Evolutionary conservation across 2,113 vertebrate species (phyloP), one percentile per base, ranked within the genome.

Genomic region (Leiothrix lutea): DNA sequence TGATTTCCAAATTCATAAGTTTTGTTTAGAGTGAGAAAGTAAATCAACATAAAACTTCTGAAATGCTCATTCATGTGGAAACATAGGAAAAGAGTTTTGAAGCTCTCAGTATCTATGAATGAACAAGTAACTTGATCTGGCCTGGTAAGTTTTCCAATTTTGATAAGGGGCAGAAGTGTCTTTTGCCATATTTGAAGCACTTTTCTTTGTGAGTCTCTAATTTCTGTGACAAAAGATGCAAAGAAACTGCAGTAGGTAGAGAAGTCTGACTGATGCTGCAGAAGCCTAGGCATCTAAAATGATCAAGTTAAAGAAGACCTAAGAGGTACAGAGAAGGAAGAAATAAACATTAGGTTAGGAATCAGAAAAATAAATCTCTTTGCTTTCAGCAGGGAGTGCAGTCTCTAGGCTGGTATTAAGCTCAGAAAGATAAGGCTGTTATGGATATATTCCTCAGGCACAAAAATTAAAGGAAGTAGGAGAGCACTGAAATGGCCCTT

Each of bases 341-440:
- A 94, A 96, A 95, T 94, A 92, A 96, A 95, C 88, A 94, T 89
- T 77, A 86, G 53, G 22, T 90, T 90, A 70, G 50, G 66, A 94
- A 95, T 92, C 95, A 88, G 61, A 90, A 38, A 94, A 94, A 90
- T 91, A 95, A 91, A 95, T 92, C 92, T 96, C 74, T 97, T 44
- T 92, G 80, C 90, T 94, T 97, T 96, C 96, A 96, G 94, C 95
- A 93, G 95, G 95, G 92, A 95, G 58, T 94, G 11, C 45, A 90
- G 87, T 96, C 95, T 97, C 79, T 73, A 96, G 95, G 96, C 95
- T 95, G 89, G 89, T 93, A 90, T 96, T 96, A 96, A 92, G 77
- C 90, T 79, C n/a, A 79, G 54, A 71, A 94, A 97, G 96, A 97
- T 97, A 96, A 97, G 88, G 50, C 70, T 94, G 92, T 86, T 89